Evolutionary conservation across 2,888 invertebrate genomes (phyloP).

Genomic region (Trachelus iudaicus): DNA sequence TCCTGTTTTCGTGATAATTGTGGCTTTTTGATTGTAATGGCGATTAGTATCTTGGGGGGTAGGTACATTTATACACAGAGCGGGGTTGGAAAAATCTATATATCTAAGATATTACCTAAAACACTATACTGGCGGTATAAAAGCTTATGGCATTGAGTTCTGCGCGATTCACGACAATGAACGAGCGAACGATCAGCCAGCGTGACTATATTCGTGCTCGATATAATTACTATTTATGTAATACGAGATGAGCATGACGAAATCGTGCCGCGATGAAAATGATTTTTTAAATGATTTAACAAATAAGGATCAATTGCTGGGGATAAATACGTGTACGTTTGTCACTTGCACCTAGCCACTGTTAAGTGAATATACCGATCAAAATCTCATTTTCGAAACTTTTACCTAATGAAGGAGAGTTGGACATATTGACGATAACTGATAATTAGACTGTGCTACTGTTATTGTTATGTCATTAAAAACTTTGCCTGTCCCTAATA

Average conservation of each 20-base stretch:
- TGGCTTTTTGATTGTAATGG: not conserved
- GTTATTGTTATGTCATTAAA: not conserved
- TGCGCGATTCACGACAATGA: not conserved
- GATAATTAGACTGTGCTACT: not conserved
- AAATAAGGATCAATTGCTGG: not conserved
- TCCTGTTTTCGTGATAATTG: not conserved
- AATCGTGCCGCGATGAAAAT: not conserved
- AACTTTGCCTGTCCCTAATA: not conserved
- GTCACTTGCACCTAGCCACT: not conserved
- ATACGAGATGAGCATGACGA: not conserved
- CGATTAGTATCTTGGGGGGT: not conserved
- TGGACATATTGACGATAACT: not conserved
- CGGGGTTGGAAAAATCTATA: not conserved
- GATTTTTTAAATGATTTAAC: not conserved
- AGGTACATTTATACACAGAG: not conserved
- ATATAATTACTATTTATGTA: not conserved
- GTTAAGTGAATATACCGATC: not conserved
- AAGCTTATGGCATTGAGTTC: not conserved
- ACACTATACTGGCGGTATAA: not conserved
- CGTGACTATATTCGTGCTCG: not conserved
- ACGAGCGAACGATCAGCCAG: not conserved
- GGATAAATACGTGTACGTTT: not conserved
- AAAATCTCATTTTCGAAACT: not conserved
- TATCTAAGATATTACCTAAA: not conserved
- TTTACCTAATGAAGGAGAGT: not conserved